A percentile compares a stretch with the other conserved stretches of the same genome.
Conservation (phyloP, 2,888 invertebrate genomes). For the Drosophila longiperda region DNA sequence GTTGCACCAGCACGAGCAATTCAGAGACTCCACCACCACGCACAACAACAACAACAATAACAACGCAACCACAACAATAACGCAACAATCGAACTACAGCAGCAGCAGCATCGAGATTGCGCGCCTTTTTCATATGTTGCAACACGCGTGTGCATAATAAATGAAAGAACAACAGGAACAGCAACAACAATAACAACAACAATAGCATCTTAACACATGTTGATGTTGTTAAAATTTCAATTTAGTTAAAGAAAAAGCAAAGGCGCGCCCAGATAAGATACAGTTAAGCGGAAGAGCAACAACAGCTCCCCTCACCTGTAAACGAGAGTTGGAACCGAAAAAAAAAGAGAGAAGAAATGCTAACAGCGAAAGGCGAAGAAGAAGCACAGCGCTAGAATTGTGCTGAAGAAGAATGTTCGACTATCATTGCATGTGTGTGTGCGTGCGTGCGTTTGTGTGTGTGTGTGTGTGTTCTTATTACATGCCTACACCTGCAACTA, state of each 20-base stretch:
- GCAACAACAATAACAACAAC: not conserved
- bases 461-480: constrained; percentile 18
- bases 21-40: not conserved
- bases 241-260: constrained; percentile 37
- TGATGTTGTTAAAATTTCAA: constrained; percentile 43
- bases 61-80: constrained; percentile 5
- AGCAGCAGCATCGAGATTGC: constrained; percentile 27
- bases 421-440: constrained; percentile 13
- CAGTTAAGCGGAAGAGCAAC: constrained; percentile 41
- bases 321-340: constrained; percentile 13
- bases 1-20: constrained; percentile 47
- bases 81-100: constrained; percentile 6
- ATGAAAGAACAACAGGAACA: constrained; percentile 9
- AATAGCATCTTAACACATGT: constrained; percentile 42
- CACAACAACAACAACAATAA: constrained; percentile 2
- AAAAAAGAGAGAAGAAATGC: constrained; percentile 25
- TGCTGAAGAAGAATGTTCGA: constrained; percentile 50
- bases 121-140: constrained; percentile 44
- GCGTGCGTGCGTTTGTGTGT: constrained; percentile 5
- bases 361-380: constrained; percentile 14
- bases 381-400: constrained; percentile 36
- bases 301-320: constrained; percentile 22
- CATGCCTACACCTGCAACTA: constrained; percentile 40
- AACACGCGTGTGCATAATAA: constrained; percentile 30
- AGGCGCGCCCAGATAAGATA: constrained; percentile 50